Evolutionary conservation across 2,113 vertebrate genomes (phyloP), one percentile per base, ranked within the genome.

Genomic region (Alectura lathami): DNA sequence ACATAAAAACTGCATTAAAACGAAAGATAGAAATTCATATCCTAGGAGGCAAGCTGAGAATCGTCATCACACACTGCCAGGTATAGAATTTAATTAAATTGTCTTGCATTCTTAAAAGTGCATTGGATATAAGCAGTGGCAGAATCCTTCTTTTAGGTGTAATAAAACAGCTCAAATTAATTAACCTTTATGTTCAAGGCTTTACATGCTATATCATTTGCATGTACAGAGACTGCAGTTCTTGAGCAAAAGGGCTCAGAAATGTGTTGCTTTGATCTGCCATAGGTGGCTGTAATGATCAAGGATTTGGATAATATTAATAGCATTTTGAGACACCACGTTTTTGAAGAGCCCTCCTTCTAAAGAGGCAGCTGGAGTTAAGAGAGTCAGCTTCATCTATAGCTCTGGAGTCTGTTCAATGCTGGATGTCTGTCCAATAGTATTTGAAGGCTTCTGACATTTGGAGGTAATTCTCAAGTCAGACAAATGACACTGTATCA

Each of bases 11-110:
- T 1, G 38, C 20, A 23, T 72, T 67, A 63, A 78, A 80, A 96
- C 51, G 68, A 13, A 80, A 36, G n/a, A 53, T 89, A 53, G 40
- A 48, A 64, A 67, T 88, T 83, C 17, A 26, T 91, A 22, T n/a
- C 24, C 4, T 62, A 66, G 64, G 38, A 76, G 5, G 17, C 36
- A 34, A 75, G 11, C 36, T 93, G 48, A 48, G 45, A 82, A 80
- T 60, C 17, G 42, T 8, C 0, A 0, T 42, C 79, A 62, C 14
- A 3, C 45, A 24, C 15, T 83, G 8, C 53, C 17, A 54, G 4
- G 6, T 13, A 34, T 53, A 82, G 40, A 48, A 51, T 73, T 50
- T 66, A 56, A 48, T 45, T 26, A 74, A 56, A 43, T 42, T 26
- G 8, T 40, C n/a, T 45, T 63, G 26, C 22, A 27, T 73, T 88